These are phyloP conservation scores for Bactericera cockerelli DNA, from an alignment of 1,140 invertebrate species.

Conservation along the genomic window DNA sequence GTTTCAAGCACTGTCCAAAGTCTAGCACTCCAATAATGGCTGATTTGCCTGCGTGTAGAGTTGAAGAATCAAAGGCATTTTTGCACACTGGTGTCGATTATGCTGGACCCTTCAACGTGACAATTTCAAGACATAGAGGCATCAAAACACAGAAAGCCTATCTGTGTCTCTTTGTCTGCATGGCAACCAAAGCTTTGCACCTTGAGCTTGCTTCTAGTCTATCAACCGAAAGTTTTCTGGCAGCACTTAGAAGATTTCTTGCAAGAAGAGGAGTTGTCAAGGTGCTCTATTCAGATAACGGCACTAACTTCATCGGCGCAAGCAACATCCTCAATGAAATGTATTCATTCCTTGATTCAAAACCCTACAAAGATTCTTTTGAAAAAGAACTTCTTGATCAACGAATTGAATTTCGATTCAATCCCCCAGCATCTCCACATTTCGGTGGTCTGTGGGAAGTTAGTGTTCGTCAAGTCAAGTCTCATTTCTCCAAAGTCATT, in stretches of 20 bases:
- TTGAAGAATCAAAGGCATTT: not conserved
- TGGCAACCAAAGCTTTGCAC: slow-evolving; percentile 29
- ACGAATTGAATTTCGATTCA: slow-evolving; percentile 16
- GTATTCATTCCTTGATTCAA: not conserved
- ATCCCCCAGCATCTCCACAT: slow-evolving; percentile 25
- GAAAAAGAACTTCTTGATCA: not conserved
- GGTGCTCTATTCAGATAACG: not conserved
- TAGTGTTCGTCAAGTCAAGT: slow-evolving; percentile 25
- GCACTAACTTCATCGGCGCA: slow-evolving; percentile 8
- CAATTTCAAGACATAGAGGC: slow-evolving; percentile 16
- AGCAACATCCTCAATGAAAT: not conserved
- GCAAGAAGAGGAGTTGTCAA: not conserved
- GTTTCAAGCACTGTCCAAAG: slow-evolving; percentile 10
- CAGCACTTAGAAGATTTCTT: slow-evolving; percentile 22
- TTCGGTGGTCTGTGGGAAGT: slow-evolving; percentile 28
- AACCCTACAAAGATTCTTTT: not conserved
- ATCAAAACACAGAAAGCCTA: slow-evolving; percentile 26
- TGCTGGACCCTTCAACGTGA: slow-evolving; percentile 21
- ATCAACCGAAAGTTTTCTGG: slow-evolving; percentile 27
- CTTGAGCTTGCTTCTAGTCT: slow-evolving; percentile 29
- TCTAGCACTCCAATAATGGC: slow-evolving; percentile 14
- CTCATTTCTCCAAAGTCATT: slow-evolving; percentile 24
- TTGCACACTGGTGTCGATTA: slow-evolving; percentile 3
- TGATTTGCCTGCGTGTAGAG: not conserved
- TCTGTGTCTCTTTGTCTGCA: slow-evolving; percentile 30